These are phyloP conservation scores for Rhodinocichla rosea DNA, from an alignment of 2,113 vertebrate species.

Conservation along the genomic window DNA sequence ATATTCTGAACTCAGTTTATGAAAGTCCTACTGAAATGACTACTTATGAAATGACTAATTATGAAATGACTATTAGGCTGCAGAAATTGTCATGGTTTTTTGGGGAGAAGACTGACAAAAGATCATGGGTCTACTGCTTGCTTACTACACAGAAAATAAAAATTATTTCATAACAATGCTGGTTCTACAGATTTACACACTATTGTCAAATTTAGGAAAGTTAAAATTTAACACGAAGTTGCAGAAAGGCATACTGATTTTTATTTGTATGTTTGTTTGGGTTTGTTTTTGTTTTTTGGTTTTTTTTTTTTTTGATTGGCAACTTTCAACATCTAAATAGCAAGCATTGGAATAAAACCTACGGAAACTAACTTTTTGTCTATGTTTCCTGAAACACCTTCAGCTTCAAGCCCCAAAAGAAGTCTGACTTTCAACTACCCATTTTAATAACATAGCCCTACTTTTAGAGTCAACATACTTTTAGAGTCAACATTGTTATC, in stretches of 20 bases:
- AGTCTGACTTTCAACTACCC: not conserved
- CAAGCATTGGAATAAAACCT: not conserved
- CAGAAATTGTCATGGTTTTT: not conserved
- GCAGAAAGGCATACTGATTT: not conserved
- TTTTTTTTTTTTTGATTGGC: no score
- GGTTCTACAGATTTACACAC: not conserved
- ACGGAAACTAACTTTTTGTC: not conserved
- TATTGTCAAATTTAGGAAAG: not conserved
- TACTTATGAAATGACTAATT: no score
- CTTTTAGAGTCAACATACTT: not conserved
- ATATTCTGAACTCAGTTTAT: not conserved
- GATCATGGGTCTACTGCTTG: not conserved
- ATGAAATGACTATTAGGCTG: not conserved
- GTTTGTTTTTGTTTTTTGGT: rapidly evolving
- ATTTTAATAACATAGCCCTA: not conserved
- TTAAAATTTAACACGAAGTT: not conserved
- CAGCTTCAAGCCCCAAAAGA: not conserved
- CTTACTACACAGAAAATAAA: not conserved
- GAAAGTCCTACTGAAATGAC: not conserved
- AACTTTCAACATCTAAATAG: no score
- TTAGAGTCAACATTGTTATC: not conserved
- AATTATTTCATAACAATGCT: not conserved
- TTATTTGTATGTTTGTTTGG: not conserved
- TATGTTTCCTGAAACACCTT: not conserved
- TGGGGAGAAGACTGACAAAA: not conserved